Evolutionary conservation across 2,888 invertebrate genomes (phyloP).

Genomic region (Nesidiocoris tenuis): DNA sequence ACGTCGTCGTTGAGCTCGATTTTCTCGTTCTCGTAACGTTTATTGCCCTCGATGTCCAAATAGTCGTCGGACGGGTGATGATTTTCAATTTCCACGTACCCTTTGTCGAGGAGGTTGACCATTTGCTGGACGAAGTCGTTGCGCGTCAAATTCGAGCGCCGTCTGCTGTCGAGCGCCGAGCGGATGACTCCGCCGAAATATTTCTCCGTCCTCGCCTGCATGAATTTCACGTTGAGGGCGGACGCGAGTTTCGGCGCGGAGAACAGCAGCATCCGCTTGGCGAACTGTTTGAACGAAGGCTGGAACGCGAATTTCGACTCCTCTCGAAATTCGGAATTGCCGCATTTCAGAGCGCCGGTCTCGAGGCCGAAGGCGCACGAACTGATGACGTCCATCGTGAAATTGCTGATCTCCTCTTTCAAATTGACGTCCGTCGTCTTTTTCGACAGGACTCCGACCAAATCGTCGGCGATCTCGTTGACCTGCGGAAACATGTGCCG

Average conservation of each 20-base stretch:
- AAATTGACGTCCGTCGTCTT: not conserved
- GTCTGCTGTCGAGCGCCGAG: not conserved
- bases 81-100: conserved; percentile 14
- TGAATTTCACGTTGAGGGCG: not conserved
- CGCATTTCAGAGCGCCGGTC: not conserved
- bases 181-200: conserved; percentile 13
- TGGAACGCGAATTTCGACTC: not conserved
- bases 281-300: not conserved
- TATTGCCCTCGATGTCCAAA: conserved; percentile 13
- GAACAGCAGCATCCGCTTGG: not conserved
- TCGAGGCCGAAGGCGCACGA: conserved; percentile 23
- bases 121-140: conserved; percentile 34
- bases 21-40: not conserved
- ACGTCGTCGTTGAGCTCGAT: conserved; percentile 3
- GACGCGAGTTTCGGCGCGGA: not conserved
- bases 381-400: conserved; percentile 14
- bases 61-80: conserved; percentile 24
- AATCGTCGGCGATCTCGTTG: not conserved
- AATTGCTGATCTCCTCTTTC: not conserved
- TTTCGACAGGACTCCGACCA: not conserved
- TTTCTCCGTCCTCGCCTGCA: not conserved
- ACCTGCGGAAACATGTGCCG: conserved; percentile 13
- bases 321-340: not conserved
- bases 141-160: not conserved
- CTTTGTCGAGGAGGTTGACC: conserved; percentile 23